Evolutionary conservation across 1,140 invertebrate genomes (phyloP), one percentile per base, ranked within the genome.

Genomic region (Musca vetustissima): DNA sequence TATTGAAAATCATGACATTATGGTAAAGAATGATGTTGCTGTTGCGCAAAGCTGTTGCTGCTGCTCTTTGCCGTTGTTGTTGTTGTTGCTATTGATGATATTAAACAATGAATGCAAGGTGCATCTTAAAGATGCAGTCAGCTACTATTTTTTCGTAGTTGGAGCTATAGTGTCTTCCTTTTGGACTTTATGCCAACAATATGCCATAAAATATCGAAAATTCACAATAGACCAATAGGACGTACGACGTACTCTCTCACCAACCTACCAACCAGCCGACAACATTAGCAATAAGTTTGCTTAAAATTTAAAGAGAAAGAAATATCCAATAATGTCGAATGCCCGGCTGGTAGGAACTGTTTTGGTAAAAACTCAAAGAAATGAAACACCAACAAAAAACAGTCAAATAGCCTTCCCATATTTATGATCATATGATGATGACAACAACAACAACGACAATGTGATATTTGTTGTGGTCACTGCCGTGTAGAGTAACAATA

Each of bases 101-200:
- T 50, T n/a, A 15, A 52, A 55, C 32, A 36, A 49, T 55, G 49
- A 67, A 67, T n/a, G 66, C 66, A 67, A 67, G 66, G 66, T 67
- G 66, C 66, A 67, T 67, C 57, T 61, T 61, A 19, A 61, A 61
- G 36, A 61, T 61, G 66, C 28, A 55, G 50, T 28, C 43, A 47
- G 43, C 64, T 61, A 61, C 57, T 61, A 17, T 61, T 36, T 61
- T 9, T 21, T 36, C 24, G 25, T n/a, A n/a, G 36, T n/a, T 32
- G n/a, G 25, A 6, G 22, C 1, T n/a, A 6, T 28, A 13, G 4
- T 28, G 14, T 28, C 3, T 28, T n/a, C n/a, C 28, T 47, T 71
- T 28, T 70, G 76, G 76, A 77, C 74, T 79, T 79, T 79, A 79
- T 79, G 77, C 77, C 77, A 79, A 79, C 79, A 79, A 79, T 79